These are phyloP conservation scores for Lipotes vexillifer DNA, from an alignment of 2,113 vertebrate species.

Conservation along the genomic window DNA sequence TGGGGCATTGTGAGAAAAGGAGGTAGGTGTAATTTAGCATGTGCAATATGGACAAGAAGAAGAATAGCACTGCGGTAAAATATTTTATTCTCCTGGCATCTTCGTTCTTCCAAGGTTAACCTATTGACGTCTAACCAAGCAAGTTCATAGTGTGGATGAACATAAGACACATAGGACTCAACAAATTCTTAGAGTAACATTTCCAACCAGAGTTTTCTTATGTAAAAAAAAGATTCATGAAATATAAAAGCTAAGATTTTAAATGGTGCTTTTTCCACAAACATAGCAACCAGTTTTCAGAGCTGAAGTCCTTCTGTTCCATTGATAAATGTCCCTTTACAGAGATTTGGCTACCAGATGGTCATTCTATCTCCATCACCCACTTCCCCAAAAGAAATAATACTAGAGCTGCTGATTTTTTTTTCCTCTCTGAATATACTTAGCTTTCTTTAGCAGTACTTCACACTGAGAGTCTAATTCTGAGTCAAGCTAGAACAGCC, in stretches of 20 bases:
- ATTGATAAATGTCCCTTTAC: constrained; percentile 70
- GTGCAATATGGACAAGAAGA: background rate
- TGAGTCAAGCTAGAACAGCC: constrained; percentile 46
- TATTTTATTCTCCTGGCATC: background rate
- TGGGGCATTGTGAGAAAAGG: background rate
- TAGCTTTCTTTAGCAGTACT: constrained; percentile 33
- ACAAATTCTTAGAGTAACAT: background rate
- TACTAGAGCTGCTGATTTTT: constrained; percentile 38
- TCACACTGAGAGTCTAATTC: constrained; percentile 10
- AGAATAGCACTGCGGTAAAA: background rate
- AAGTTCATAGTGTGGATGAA: background rate
- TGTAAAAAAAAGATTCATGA: background rate
- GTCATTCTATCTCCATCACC: constrained; percentile 58
- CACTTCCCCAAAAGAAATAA: constrained; percentile 57
- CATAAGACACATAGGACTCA: background rate
- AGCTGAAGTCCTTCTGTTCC: constrained; percentile 63
- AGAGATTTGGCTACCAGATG: constrained; percentile 67
- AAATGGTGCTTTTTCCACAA: constrained; percentile 50
- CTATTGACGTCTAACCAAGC: background rate
- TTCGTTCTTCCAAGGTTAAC: background rate
- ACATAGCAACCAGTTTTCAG: constrained; percentile 57
- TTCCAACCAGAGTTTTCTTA: constrained; percentile 21
- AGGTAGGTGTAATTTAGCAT: constrained; percentile 9
- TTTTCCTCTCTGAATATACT: constrained; percentile 49
- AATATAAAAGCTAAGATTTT: constrained; percentile 43